Base-by-base conservation (phyloP, 2,113 vertebrate species). In the Chrysemys picta region DNA sequence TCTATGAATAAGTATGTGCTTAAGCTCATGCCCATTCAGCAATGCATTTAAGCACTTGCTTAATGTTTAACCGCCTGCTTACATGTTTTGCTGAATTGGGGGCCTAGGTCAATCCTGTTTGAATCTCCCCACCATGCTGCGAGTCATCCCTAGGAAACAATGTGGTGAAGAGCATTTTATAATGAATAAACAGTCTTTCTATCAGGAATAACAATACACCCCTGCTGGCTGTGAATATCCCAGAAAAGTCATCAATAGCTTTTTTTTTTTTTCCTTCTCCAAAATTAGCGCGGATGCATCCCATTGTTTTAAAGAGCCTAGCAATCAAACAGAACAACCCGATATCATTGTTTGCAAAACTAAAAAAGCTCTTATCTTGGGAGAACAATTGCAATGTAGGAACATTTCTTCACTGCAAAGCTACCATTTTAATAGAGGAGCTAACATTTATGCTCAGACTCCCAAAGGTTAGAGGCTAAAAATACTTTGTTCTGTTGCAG, bases 361-460 rank as follows among this genome's bases (percentile, higher is more conserved):
- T 25, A 27, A 50, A 89, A 95, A 95, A 62, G 8, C n/a, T 89
- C 14, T 25, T 82, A 10, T 16, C 6, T 19, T 84, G 76, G 50
- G 93, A 94, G 69, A 92, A 84, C 7, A 79, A 52, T 17, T 3
- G 62, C 87, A 92, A 85, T 91, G 81, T 82, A 78, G 47, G 25
- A 80, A 93, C 93, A 93, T 13, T 85, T 49, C 16, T 25, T 22
- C 17, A 50, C 50, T 62, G 69, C 38, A 84, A 87, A 95, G 8
- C 42, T 96, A 56, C 65, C 9, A 7, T 94, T 95, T 96, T 92
- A 95, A 90, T 84, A 54, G 25, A 82, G 59, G 27, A 91, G 49
- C 81, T 95, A 89, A 76, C 17, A 93, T 49, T 42, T 84, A 90
- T 95, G 94, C 82, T 96, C 81, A 93, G 84, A 90, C 52, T 88